Evolutionary conservation across 2,888 invertebrate species (phyloP).

Genomic region (Brachyptera risi): DNA sequence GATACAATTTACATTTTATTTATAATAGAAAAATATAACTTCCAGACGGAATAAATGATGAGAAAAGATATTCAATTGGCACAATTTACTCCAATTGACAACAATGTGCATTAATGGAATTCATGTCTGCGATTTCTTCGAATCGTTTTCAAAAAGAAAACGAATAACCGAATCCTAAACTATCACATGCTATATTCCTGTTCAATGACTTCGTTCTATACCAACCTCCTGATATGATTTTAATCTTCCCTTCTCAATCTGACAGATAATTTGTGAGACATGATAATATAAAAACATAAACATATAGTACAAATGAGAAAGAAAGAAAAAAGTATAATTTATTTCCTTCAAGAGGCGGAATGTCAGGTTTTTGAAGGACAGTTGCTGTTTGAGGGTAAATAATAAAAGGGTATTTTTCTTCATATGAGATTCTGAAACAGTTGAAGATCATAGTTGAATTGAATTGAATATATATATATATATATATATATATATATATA

Average conservation of each 20-base stretch:
- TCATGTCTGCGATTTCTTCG: neutral
- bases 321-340: neutral
- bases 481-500: too few relatives aligned
- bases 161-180: too few relatives aligned
- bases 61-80: neutral
- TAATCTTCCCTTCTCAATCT: conserved; percentile 9
- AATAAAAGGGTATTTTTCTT: neutral
- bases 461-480: too few relatives aligned
- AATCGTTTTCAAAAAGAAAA: neutral
- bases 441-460: too few relatives aligned
- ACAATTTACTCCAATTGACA: neutral
- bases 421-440: too few relatives aligned
- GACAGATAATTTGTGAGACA: conserved; percentile 14
- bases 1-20: too few relatives aligned
- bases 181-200: too few relatives aligned
- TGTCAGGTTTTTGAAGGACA: neutral
- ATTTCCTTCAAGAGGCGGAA: conserved; percentile 2
- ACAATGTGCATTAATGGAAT: neutral
- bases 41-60: too few relatives aligned
- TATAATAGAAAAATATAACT: too few relatives aligned
- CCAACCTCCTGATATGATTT: conserved; percentile 14
- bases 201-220: too few relatives aligned
- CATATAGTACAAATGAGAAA: conserved; percentile 8
- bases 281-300: conserved; percentile 14
- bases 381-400: neutral